These are phyloP conservation scores for Xestia xanthographa DNA, from an alignment of 2,888 invertebrate genomes.

Conservation along the genomic window DNA sequence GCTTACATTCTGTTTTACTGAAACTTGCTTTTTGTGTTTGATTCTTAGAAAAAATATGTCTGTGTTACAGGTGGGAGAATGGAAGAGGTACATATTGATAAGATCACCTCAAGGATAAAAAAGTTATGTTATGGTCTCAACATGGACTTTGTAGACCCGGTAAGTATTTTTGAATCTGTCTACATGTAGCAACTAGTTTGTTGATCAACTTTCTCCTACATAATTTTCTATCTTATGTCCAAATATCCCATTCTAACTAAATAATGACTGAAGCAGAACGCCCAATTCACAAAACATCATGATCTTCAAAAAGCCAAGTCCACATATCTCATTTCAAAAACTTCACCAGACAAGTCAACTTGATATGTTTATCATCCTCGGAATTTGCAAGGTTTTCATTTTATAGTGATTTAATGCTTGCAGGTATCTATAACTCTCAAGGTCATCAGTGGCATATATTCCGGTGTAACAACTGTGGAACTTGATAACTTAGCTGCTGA, in stretches of 20 bases:
- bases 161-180: slow-evolving; percentile 87
- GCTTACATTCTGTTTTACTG: not conserved
- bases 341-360: not conserved
- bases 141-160: slow-evolving; percentile 98
- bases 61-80: slow-evolving; percentile 94
- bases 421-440: slow-evolving; percentile 96
- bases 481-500: slow-evolving; percentile 99
- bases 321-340: not conserved
- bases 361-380: not conserved
- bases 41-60: not conserved
- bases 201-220: not conserved
- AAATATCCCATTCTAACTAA: not conserved
- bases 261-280: not conserved
- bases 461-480: slow-evolving; percentile 99
- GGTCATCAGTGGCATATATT: slow-evolving; percentile 98
- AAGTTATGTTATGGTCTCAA: slow-evolving; percentile 99
- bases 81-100: slow-evolving; percentile 98
- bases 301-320: not conserved
- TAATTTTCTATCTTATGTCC: not conserved
- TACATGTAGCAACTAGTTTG: not conserved
- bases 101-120: slow-evolving; percentile 98
- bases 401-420: slow-evolving; percentile 14
- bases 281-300: not conserved
- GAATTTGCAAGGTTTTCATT: not conserved
- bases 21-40: not conserved